Evolutionary conservation across 1,140 invertebrate species (phyloP).

Genomic region (Cyclargus thomasi): DNA sequence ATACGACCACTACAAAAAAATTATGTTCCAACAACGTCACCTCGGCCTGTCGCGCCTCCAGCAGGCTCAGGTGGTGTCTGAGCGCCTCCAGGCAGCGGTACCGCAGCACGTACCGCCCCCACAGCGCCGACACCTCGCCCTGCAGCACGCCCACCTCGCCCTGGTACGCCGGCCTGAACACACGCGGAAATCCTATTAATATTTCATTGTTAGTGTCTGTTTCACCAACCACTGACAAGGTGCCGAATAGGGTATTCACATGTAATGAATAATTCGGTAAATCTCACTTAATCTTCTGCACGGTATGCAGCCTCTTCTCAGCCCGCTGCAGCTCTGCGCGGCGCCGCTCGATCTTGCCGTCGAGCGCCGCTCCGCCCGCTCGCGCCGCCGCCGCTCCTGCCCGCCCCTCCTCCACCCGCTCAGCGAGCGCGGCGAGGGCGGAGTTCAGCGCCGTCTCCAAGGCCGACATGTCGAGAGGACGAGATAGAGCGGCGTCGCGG

Average conservation of each 20-base stretch:
- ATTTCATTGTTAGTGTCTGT: too few species aligned
- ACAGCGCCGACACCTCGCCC: constrained; percentile 87
- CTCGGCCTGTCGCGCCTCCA: constrained; percentile 66
- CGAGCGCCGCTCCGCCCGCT: constrained; percentile 89
- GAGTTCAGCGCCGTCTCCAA: constrained; percentile 85
- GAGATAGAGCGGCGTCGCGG: constrained; percentile 70
- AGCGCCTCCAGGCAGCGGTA: constrained; percentile 86
- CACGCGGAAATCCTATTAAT: neutral
- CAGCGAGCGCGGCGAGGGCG: constrained; percentile 80
- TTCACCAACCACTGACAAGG: too few species aligned
- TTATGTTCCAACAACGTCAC: constrained; percentile 33
- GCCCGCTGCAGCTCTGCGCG: constrained; percentile 92
- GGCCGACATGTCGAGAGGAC: constrained; percentile 88
- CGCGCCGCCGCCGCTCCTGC: constrained; percentile 89
- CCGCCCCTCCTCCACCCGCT: constrained; percentile 83
- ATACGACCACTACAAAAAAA: too few species aligned
- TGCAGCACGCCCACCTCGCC: constrained; percentile 96
- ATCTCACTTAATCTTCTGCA: constrained; percentile 91
- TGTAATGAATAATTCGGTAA: too few species aligned
- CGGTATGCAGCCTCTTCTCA: constrained; percentile 92
- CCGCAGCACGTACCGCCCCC: constrained; percentile 91
- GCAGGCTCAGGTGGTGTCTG: constrained; percentile 66
- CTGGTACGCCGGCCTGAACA: constrained; percentile 86
- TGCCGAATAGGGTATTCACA: too few species aligned
- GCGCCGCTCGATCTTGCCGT: constrained; percentile 94